Evolutionary conservation across 37 sponge, comb jelly and placozoan genomes (phyloP), one percentile per base, ranked within the genome.

Genomic region (Tethya wilhelma): DNA sequence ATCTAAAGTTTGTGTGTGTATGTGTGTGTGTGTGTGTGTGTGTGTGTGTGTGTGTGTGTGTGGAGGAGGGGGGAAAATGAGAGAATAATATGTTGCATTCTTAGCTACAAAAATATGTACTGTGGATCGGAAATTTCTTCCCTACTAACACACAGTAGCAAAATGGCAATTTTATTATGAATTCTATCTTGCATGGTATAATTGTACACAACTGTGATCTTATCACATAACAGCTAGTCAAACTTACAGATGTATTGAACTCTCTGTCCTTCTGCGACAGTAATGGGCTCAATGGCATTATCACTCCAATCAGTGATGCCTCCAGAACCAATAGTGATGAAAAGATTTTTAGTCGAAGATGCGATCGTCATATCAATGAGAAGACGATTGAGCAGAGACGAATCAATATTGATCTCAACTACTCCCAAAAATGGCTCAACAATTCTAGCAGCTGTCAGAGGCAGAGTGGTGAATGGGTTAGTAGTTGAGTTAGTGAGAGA

Each of bases 241-340:
- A 38, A 44, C 71, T 70, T 23, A 70, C 77, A 76, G 17, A 76
- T 40, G 4, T 76, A 17, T 59, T 38, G 42, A 2, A 76, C 77
- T 59, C 41, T 59, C 39, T 9, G 17, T 4, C 64, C 77, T 25
- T 56, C 33, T 20, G 9, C 20, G 29, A 25, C 19, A 14, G 71
- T 25, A 22, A 71, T 58, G 5, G 77, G 23, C 1, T 41, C 26
- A n/a, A 62, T 39, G 20, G 2, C 23, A 39, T 76, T 76, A 6
- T 42, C 28, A 60, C 11, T 8, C 8, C 11, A 57, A 62, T 76
- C 77, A 39, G 30, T 40, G 17, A 76, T 30, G 4, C 37, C 77
- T 12, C 77, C 64, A 4, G 26, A 5, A 2, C 12, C 4, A 17
- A 76, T 9, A 2, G 77, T 41, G 25, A 76, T 25, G 39, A 40